Evolutionary conservation across 1,140 invertebrate species (phyloP).

Genomic region (Trypoxylus dichotomus): DNA sequence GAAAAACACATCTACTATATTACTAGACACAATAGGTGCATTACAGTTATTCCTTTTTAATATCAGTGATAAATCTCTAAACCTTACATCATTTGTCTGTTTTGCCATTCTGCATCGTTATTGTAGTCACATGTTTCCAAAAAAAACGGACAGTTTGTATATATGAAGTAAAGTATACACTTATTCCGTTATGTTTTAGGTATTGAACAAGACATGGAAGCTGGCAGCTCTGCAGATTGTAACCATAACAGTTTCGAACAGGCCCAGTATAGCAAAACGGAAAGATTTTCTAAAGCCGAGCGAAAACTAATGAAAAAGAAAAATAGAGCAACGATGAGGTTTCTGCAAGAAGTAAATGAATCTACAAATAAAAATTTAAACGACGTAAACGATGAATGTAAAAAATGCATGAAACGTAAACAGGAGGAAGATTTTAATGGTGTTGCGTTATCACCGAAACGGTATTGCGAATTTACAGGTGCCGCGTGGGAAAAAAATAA

Average conservation of each 20-base stretch:
- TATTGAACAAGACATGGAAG: slow-evolving; percentile 48
- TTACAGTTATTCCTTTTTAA: no score
- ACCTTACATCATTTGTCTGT: no score
- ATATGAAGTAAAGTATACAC: no score
- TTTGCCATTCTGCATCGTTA: no score
- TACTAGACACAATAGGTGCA: no score
- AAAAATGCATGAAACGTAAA: slow-evolving; percentile 38
- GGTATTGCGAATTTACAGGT: slow-evolving; percentile 7
- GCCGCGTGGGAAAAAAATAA: slow-evolving; percentile 32
- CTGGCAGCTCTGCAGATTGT: slow-evolving; percentile 39
- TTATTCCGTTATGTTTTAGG: neutral
- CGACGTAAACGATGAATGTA: slow-evolving; percentile 34
- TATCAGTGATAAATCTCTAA: no score
- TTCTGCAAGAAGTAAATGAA: slow-evolving; percentile 37
- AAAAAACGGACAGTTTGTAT: no score
- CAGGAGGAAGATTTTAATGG: slow-evolving; percentile 18
- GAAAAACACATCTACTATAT: no score
- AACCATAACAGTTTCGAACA: slow-evolving; percentile 46
- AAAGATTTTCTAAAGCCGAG: slow-evolving; percentile 44
- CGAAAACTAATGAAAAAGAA: slow-evolving; percentile 42
- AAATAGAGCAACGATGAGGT: slow-evolving; percentile 38
- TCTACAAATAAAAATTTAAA: neutral
- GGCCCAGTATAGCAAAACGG: slow-evolving; percentile 39
- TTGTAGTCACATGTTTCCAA: no score
- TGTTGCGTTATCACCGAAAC: neutral